Evolutionary conservation across 2,113 vertebrate genomes (phyloP).

Genomic region (Hippolais icterina): DNA sequence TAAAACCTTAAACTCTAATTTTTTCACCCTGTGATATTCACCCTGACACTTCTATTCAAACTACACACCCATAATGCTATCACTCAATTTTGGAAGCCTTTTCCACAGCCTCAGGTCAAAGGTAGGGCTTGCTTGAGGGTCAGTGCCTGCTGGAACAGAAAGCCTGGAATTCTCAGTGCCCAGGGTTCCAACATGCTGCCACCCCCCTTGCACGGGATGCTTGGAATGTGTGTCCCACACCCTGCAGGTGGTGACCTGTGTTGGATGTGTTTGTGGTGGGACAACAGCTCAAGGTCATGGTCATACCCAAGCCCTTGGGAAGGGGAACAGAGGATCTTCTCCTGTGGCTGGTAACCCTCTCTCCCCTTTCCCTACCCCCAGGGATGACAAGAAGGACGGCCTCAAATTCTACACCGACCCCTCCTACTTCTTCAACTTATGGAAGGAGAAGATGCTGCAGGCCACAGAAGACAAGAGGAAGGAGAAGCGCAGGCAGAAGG

Average conservation of each 20-base stretch:
- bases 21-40: neutral
- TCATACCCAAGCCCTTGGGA: fast-evolving
- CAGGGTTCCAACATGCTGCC: neutral
- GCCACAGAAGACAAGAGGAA: constrained; percentile 93
- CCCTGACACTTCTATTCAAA: neutral
- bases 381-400: constrained; percentile 91
- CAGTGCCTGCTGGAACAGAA: neutral
- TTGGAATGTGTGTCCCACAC: neutral
- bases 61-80: neutral
- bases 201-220: fast-evolving
- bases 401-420: constrained; percentile 93
- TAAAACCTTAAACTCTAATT: neutral
- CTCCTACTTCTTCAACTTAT: constrained; percentile 93
- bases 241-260: neutral
- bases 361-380: neutral
- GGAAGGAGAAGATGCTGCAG: constrained; percentile 96
- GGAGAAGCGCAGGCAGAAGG: constrained; percentile 92
- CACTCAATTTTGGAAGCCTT: neutral
- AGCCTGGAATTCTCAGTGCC: neutral
- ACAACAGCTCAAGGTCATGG: neutral
- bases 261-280: neutral
- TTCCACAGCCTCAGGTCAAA: neutral
- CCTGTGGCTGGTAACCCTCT: neutral
- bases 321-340: neutral
- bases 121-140: neutral